Conservation (phyloP, 2,113 vertebrate genomes). For the Bujurquina vittata region DNA sequence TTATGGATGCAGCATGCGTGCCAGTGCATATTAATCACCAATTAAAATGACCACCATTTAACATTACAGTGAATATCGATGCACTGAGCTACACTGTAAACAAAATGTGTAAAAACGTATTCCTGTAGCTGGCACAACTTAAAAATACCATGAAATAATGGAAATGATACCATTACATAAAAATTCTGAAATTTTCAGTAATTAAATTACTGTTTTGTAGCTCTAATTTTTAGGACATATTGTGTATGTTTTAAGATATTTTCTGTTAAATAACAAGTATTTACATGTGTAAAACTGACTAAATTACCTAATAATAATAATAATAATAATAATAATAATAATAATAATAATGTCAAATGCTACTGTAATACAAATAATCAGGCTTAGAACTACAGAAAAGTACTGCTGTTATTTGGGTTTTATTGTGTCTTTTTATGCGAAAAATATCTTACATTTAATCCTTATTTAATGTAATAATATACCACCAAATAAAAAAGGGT, state of each 20-base stretch:
- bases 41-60: too few relatives aligned
- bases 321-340: not conserved
- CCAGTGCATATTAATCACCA: not conserved
- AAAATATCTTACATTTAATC: not conserved
- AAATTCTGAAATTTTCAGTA: too few relatives aligned
- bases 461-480: not conserved
- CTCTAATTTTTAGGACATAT: not conserved
- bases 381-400: not conserved
- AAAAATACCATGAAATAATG: too few relatives aligned
- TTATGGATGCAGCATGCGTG: rapidly evolving
- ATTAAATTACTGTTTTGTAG: not conserved
- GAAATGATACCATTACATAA: not conserved
- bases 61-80: too few relatives aligned
- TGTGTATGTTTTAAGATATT: not conserved
- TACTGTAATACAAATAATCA: not conserved
- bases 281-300: not conserved
- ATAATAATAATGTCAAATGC: not conserved
- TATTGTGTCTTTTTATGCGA: rapidly evolving
- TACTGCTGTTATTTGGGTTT: not conserved
- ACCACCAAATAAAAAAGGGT: not conserved
- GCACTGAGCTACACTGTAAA: too few relatives aligned
- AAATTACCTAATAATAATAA: not conserved
- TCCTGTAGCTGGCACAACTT: too few relatives aligned
- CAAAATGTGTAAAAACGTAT: too few relatives aligned
- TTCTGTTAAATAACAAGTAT: not conserved